Evolutionary conservation across 2,888 invertebrate species (phyloP).

Genomic region (Philonicus albiceps): DNA sequence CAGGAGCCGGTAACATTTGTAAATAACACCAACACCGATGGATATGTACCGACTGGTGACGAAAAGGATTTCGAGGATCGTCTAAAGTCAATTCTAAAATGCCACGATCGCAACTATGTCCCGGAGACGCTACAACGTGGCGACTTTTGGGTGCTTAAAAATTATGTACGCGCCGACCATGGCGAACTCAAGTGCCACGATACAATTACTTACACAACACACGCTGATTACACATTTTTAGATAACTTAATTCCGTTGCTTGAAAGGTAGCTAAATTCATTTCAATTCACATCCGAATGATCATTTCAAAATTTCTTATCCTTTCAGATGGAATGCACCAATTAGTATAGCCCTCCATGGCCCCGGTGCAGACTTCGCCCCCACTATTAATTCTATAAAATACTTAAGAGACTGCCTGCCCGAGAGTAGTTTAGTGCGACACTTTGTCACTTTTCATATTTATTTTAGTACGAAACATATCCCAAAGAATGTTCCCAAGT

Average conservation of each 20-base stretch:
- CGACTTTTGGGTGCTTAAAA: constrained; percentile 88
- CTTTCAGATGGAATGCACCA: constrained; percentile 81
- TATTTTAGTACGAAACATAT: constrained; percentile 89
- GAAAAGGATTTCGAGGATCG: constrained; percentile 63
- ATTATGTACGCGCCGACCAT: constrained; percentile 80
- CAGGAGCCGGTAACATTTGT: constrained; percentile 50
- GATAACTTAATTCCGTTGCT: constrained; percentile 87
- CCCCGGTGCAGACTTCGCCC: constrained; percentile 82
- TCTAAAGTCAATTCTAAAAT: constrained; percentile 64
- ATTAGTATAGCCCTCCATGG: constrained; percentile 87
- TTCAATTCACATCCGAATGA: not conserved
- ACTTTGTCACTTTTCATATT: constrained; percentile 86
- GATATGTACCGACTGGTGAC: constrained; percentile 58
- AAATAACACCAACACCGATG: constrained; percentile 58
- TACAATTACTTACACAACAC: constrained; percentile 89
- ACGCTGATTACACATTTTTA: constrained; percentile 90
- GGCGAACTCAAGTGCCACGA: constrained; percentile 78
- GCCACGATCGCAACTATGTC: constrained; percentile 70
- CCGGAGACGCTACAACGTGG: constrained; percentile 75
- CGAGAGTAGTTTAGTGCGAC: constrained; percentile 72
- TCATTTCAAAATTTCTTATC: not conserved
- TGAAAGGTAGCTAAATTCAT: constrained; percentile 66
- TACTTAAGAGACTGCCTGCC: constrained; percentile 80
- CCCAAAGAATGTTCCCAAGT: constrained; percentile 76
- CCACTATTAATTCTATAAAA: constrained; percentile 80